Evolutionary conservation across 1,140 invertebrate species (phyloP), one percentile per base, ranked within the genome.

Genomic region (Drosophila neocordata): DNA sequence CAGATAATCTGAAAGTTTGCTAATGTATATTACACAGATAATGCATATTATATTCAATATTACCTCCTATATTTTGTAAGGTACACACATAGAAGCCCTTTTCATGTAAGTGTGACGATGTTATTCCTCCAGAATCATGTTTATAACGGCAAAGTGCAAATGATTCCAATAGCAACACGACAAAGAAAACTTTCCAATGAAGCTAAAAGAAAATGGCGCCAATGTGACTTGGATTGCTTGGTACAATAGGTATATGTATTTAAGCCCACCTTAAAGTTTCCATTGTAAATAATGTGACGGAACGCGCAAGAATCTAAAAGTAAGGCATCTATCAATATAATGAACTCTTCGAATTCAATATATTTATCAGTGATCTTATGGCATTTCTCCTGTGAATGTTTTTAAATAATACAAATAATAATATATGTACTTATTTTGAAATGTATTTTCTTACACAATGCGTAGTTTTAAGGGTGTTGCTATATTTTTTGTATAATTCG

Each of bases 341-440:
- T 95, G 4, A 97, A 94, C 20, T 94, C 93, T 88, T 98, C 97
- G 92, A 96, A 97, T 92, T 98, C 97, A 62, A 97, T 95, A 77
- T 98, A 98, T 89, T 97, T 97, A 82, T 98, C 97, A 12, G 96
- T 96, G 20, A 95, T 90, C 65, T 94, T 92, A 11, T 94, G 93
- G 81, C 97, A 98, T 60, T 93, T 92, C 20, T 93, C 93, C 96
- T 97, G 89, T 87, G 3, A 15, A 53, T 51, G 7, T 34, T 1
- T 31, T 57, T 1, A 2, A 18, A 41, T 15, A 57, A 48, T 13
- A 18, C n/a, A 20, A 18, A 8, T n/a, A 51, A 9, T 51, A 13
- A n/a, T 41, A n/a, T n/a, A n/a, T n/a, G n/a, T n/a, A n/a, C n/a
- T n/a, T n/a, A n/a, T n/a, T n/a, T n/a, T n/a, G n/a, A n/a, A n/a